Percentiles rank a stretch among this genome's conserved stretches.
phyloP scores from a whole-genome alignment of 2,113 vertebrate genomes.

The Hipposideros armiger region DNA sequence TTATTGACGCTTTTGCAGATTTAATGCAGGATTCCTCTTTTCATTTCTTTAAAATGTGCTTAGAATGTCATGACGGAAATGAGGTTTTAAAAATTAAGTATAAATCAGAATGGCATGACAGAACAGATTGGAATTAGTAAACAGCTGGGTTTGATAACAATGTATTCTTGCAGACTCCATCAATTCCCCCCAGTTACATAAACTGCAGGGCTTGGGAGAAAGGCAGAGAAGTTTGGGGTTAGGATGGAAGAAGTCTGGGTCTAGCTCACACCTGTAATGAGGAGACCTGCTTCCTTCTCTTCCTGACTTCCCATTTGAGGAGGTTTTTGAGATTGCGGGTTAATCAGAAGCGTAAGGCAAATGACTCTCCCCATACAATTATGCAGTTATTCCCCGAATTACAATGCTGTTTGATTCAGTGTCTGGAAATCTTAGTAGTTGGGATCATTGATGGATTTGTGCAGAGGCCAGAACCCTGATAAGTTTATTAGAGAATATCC shows the following conservation, averaged over 20 bases:
- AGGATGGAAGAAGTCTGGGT: constrained; percentile 21
- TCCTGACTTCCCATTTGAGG: constrained; percentile 20
- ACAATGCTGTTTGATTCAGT: neutral
- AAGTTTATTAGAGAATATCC: constrained; percentile 31
- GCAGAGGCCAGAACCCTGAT: constrained; percentile 1
- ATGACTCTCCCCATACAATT: neutral
- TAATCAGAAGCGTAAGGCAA: constrained; percentile 4
- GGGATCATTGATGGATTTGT: neutral
- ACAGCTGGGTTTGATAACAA: neutral
- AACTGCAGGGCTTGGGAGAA: constrained; percentile 8
- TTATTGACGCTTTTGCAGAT: neutral
- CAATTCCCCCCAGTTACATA: neutral
- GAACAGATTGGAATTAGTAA: constrained; percentile 40
- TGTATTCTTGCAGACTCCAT: neutral
- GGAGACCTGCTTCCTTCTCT: constrained; percentile 9
- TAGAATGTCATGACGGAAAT: constrained; percentile 34
- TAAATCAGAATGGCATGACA: constrained; percentile 47
- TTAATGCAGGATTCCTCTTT: constrained; percentile 28
- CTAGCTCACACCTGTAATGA: constrained; percentile 8
- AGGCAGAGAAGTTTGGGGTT: neutral
- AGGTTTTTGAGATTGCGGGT: constrained; percentile 10
- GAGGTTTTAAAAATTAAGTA: constrained; percentile 55
- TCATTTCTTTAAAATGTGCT: constrained; percentile 55
- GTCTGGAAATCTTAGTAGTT: neutral
- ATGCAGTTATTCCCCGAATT: neutral